Evolutionary conservation across 2,888 invertebrate species (phyloP), one percentile per base, ranked within the genome.

Genomic region (Lutraria lutraria): DNA sequence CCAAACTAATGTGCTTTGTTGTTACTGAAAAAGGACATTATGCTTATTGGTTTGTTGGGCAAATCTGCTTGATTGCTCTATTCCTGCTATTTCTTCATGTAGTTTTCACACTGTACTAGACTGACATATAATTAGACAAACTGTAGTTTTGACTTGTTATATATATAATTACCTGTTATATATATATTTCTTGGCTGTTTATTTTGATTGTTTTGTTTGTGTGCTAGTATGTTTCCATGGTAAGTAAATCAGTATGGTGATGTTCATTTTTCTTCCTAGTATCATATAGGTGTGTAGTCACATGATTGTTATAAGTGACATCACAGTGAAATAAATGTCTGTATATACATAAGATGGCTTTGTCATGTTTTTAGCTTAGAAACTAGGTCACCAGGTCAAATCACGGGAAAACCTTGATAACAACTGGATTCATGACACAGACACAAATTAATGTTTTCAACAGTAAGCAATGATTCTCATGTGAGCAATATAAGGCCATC

Each of bases 311-410:
- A 76, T 76, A 76, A 34, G 76, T 76, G 76, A 34, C 76, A 76
- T 76, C 76, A 76, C 76, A 76, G 76, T 76, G 19, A 76, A 76
- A 16, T 76, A 76, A 76, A 76, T 76, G 76, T 76, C 76, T 76
- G 76, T 76, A 76, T 31, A 76, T 76, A 76, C 34, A 76, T 76
- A 76, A 13, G 31, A 31, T 76, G 76, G 29, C 34, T 76, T 31
- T 19, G 31, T 43, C 8, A 43, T 43, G 8, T 43, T 4, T 43
- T n/a, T n/a, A n/a, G n/a, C n/a, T n/a, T n/a, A n/a, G n/a, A n/a
- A n/a, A n/a, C n/a, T n/a, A n/a, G n/a, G n/a, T n/a, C n/a, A n/a
- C n/a, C n/a, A n/a, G n/a, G n/a, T n/a, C n/a, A n/a, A n/a, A n/a
- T n/a, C n/a, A n/a, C n/a, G n/a, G n/a, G n/a, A n/a, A n/a, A n/a